Evolutionary conservation across 2,888 invertebrate species (phyloP).

Genomic region (Epiblema foenella): DNA sequence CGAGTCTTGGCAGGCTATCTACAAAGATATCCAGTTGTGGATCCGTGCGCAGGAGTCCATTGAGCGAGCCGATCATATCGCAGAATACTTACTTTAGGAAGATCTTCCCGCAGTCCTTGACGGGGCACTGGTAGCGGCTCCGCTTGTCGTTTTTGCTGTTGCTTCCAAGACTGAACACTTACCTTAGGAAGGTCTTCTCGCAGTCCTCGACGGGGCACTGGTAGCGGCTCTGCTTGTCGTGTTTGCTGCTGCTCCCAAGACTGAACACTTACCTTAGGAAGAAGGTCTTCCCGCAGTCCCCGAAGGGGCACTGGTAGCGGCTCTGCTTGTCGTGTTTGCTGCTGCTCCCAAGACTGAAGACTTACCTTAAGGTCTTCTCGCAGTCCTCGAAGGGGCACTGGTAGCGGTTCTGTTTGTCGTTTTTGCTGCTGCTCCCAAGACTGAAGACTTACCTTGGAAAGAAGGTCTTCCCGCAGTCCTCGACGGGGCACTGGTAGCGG

Average conservation of each 20-base stretch:
- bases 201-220: constrained; percentile 33
- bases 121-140: constrained; percentile 35
- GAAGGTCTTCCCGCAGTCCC: constrained; percentile 46
- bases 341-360: too few relatives aligned
- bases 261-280: constrained; percentile 55
- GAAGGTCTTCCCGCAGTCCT: constrained; percentile 75
- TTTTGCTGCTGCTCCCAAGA: constrained; percentile 47
- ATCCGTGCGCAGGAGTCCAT: too few relatives aligned
- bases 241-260: constrained; percentile 47
- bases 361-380: constrained; percentile 56
- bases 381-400: constrained; percentile 33
- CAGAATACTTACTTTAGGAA: constrained; percentile 56
- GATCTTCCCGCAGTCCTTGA: too few relatives aligned
- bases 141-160: constrained; percentile 47
- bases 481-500: constrained; percentile 75
- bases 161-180: too few relatives aligned
- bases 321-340: constrained; percentile 47
- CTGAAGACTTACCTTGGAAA: constrained; percentile 62
- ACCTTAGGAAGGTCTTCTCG: constrained; percentile 55
- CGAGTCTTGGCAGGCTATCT: too few relatives aligned
- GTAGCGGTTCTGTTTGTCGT: not conserved
- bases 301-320: constrained; percentile 34
- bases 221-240: not conserved
- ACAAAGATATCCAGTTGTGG: too few relatives aligned
- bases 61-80: too few relatives aligned